Evolutionary conservation across 2,888 invertebrate genomes (phyloP).

Genomic region (Melipona beecheii): DNA sequence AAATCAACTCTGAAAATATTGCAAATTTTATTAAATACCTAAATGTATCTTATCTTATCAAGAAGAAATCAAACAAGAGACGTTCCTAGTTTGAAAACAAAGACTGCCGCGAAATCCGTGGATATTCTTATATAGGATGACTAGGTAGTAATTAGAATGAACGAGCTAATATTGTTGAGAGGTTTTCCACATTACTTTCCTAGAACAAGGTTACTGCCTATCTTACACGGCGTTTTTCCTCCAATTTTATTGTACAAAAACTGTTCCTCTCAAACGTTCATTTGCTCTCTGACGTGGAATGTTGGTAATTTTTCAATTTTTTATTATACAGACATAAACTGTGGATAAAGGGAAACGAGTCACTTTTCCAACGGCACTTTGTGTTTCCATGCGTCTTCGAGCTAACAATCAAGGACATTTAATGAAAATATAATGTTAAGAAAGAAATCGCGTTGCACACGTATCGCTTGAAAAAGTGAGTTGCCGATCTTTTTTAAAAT

Average conservation of each 20-base stretch:
- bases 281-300: background rate
- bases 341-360: background rate
- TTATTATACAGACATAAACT: background rate
- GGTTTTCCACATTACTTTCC: slow-evolving; percentile 29
- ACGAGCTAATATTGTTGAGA: slow-evolving; percentile 23
- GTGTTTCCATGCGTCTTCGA: background rate
- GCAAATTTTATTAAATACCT: background rate
- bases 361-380: background rate
- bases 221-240: slow-evolving; percentile 7
- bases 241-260: background rate
- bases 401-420: slow-evolving; percentile 16
- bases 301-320: background rate
- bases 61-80: background rate
- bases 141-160: slow-evolving; percentile 13
- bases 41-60: background rate
- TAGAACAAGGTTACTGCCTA: slow-evolving; percentile 44
- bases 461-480: background rate
- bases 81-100: slow-evolving; percentile 2
- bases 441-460: slow-evolving; percentile 42
- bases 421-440: slow-evolving; percentile 12
- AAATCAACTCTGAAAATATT: background rate
- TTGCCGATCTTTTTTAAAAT: slow-evolving; percentile 19
- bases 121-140: slow-evolving; percentile 50
- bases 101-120: slow-evolving; percentile 31
- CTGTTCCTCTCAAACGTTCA: background rate